A percentile compares a stretch with the other conserved stretches of the same genome.
Conservation (phyloP, 2,888 invertebrate species). For the Xestia rhomboidea region DNA sequence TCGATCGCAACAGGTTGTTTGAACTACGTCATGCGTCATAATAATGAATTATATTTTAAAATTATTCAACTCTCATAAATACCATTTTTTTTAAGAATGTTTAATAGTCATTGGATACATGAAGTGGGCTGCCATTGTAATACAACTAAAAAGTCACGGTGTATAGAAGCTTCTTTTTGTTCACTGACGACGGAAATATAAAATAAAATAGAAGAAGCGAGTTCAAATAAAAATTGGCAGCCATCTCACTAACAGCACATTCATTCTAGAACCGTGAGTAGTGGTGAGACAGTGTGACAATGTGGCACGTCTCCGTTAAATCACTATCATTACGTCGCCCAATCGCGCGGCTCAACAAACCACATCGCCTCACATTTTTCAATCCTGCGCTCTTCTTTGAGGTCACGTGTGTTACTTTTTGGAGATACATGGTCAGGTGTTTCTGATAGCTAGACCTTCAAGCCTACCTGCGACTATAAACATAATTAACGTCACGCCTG, state of each 20-base stretch:
- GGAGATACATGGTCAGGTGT: not conserved
- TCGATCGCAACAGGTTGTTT: no score
- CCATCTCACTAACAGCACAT: not conserved
- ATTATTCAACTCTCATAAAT: not conserved
- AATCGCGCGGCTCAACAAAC: conserved; percentile 75
- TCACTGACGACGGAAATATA: not conserved
- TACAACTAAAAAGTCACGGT: no score
- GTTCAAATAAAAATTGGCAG: not conserved
- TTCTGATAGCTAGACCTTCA: not conserved
- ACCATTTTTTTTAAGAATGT: no score
- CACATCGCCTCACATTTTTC: conserved; percentile 73
- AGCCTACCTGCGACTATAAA: not conserved
- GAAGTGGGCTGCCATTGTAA: no score
- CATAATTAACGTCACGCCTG: not conserved
- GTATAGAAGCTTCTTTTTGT: not conserved
- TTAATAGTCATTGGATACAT: no score
- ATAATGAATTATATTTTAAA: no score
- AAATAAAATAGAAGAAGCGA: not conserved
- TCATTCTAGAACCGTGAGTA: conserved; percentile 57
- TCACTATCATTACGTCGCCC: conserved; percentile 77
- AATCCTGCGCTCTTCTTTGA: conserved; percentile 66
- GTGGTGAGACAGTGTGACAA: conserved; percentile 57
- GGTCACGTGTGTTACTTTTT: conserved; percentile 24
- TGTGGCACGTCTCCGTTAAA: conserved; percentile 78
- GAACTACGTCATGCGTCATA: no score